phyloP scores from a whole-genome alignment of 2,888 invertebrate species.

The Galerucella nymphaeae region DNA sequence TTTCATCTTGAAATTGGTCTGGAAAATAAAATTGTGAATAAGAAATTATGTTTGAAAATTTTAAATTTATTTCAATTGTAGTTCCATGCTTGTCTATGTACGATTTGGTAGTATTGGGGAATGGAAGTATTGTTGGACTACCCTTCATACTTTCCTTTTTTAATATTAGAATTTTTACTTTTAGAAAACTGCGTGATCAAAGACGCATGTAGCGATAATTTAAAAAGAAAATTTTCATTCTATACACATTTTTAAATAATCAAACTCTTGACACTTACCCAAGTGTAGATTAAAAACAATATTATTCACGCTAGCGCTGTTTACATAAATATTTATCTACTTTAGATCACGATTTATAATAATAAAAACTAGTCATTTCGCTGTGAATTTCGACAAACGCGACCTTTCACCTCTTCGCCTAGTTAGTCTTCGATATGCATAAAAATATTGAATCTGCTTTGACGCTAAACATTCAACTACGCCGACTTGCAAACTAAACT shows the following conservation, averaged over 20 bases:
- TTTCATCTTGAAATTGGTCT: constrained; percentile 20
- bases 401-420: neutral
- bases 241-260: neutral
- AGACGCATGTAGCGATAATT: too few relatives aligned
- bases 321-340: neutral
- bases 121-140: too few relatives aligned
- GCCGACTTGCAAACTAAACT: neutral
- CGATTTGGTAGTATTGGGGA: too few relatives aligned
- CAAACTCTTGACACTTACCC: neutral
- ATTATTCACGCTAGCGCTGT: neutral
- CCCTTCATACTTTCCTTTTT: too few relatives aligned
- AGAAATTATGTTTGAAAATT: neutral
- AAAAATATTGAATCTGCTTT: neutral
- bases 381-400: too few relatives aligned
- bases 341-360: neutral
- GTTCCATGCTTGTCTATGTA: too few relatives aligned
- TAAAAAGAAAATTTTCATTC: too few relatives aligned
- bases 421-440: neutral
- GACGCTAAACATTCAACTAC: neutral
- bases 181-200: too few relatives aligned
- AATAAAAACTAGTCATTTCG: neutral
- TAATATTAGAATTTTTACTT: too few relatives aligned
- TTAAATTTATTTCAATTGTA: too few relatives aligned
- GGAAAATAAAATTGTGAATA: neutral
- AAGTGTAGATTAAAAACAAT: neutral